These are phyloP conservation scores for Nesometra sesokonis DNA, from an alignment of 35 echinoderm and acorn worm species.

Conservation along the genomic window DNA sequence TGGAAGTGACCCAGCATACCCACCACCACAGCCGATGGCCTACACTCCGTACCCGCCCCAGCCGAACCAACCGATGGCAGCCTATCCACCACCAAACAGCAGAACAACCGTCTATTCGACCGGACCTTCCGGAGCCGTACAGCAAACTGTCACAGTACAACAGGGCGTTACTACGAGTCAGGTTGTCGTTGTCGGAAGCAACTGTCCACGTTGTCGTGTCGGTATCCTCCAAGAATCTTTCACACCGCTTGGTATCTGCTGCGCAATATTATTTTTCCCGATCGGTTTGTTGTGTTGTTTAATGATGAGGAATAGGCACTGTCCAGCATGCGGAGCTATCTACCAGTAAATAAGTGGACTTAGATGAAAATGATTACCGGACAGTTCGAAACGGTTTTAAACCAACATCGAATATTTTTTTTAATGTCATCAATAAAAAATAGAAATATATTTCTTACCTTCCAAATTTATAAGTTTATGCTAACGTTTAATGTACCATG, in stretches of 20 bases:
- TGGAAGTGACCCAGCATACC: conserved; percentile 14
- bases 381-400: too few relatives aligned
- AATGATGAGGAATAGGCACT: background rate
- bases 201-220: background rate
- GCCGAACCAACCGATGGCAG: background rate
- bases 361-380: too few relatives aligned
- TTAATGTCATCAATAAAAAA: too few relatives aligned
- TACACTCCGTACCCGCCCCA: background rate
- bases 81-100: background rate
- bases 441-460: too few relatives aligned
- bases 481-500: too few relatives aligned
- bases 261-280: background rate
- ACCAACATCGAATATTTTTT: too few relatives aligned
- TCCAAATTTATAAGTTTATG: too few relatives aligned
- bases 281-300: background rate
- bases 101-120: background rate
- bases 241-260: background rate
- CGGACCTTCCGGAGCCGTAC: background rate
- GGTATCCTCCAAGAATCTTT: background rate
- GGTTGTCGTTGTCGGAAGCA: background rate
- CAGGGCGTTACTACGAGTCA: background rate
- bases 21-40: background rate
- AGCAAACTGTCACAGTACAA: background rate
- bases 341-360: background rate
- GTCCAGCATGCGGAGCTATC: background rate